Conservation (phyloP, 1,140 invertebrate species). For the Coelopa frigida region DNA sequence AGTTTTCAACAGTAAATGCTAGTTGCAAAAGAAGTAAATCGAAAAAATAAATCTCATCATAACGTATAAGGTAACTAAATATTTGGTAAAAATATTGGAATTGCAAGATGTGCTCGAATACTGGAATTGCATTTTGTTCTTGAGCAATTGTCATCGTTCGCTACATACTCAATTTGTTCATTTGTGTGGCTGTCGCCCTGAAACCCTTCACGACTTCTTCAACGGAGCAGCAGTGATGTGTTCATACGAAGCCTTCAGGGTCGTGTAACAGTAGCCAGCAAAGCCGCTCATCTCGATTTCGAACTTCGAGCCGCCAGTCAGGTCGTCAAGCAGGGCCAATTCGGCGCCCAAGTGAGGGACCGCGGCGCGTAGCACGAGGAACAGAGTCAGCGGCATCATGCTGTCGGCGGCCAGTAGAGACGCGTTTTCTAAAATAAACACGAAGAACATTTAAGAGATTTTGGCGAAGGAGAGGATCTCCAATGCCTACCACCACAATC, state of each 20-base stretch:
- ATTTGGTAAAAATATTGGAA: too few relatives aligned
- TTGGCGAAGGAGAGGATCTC: background rate
- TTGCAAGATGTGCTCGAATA: too few relatives aligned
- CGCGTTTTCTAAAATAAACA: conserved; percentile 21
- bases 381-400: conserved; percentile 39
- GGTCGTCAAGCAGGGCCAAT: conserved; percentile 37
- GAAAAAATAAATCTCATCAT: too few relatives aligned
- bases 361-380: conserved; percentile 35
- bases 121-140: too few relatives aligned
- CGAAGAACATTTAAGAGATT: background rate
- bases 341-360: conserved; percentile 43
- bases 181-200: too few relatives aligned
- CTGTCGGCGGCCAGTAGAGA: conserved; percentile 36
- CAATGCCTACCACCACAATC: conserved; percentile 18
- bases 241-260: conserved; percentile 27
- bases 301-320: conserved; percentile 39
- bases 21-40: too few relatives aligned
- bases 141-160: too few relatives aligned
- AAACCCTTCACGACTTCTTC: conserved; percentile 9
- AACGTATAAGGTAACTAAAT: too few relatives aligned
- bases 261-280: conserved; percentile 43
- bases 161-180: too few relatives aligned
- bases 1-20: too few relatives aligned
- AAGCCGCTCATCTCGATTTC: conserved; percentile 42
- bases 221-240: conserved; percentile 12